Percentiles rank a stretch among this genome's conserved stretches.
Evolutionary conservation across 37 sponge, comb jelly and placozoan genomes (phyloP).

Genomic region (Bolinopsis microptera): DNA sequence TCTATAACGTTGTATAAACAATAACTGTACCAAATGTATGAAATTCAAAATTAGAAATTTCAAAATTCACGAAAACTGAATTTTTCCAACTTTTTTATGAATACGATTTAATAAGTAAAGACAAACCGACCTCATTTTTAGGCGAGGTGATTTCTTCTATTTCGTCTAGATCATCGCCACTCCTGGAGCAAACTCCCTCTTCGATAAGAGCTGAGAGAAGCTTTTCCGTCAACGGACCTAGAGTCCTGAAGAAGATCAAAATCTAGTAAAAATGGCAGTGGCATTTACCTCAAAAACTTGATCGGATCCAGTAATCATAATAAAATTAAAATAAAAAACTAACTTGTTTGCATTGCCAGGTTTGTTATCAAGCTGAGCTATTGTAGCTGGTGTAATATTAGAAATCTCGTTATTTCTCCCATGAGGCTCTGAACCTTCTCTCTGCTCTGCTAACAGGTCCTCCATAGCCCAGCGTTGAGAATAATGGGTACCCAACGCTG

Average conservation of each 20-base stretch:
- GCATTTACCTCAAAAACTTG: not conserved
- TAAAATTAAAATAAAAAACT: not conserved
- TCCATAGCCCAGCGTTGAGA: constrained; percentile 62
- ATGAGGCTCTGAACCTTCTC: constrained; percentile 48
- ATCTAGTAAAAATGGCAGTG: not conserved
- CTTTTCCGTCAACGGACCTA: constrained; percentile 54
- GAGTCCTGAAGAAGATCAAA: not conserved
- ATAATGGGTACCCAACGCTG: constrained; percentile 46
- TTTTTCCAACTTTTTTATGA: no score
- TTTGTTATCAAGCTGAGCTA: constrained; percentile 42
- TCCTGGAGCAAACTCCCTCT: not conserved
- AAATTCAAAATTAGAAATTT: no score
- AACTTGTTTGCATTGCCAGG: not conserved
- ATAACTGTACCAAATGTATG: no score
- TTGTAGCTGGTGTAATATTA: constrained; percentile 29
- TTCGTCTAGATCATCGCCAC: not conserved
- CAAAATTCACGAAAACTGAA: no score
- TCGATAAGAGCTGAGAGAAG: constrained; percentile 25
- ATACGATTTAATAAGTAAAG: no score
- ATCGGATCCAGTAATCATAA: not conserved
- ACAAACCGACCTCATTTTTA: not conserved
- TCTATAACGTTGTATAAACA: no score
- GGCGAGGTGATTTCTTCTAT: not conserved
- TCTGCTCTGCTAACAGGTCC: constrained; percentile 41
- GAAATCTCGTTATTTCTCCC: constrained; percentile 53